Base-by-base conservation (phyloP, 1,140 invertebrate species). In the Trachymyrmex cornetzi region DNA sequence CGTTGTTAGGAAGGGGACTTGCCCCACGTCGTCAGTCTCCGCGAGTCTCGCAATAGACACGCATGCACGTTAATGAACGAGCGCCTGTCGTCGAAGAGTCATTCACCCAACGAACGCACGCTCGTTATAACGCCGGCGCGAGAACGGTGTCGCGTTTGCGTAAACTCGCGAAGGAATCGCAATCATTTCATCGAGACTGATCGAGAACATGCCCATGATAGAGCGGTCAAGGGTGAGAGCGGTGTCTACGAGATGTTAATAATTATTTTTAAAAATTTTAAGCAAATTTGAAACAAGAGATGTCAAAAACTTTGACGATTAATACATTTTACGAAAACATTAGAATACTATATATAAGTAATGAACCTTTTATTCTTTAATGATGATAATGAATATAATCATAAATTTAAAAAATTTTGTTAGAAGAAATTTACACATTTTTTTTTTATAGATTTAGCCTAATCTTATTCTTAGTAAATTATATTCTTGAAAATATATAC, bases 31-130 rank as follows among this genome's bases (percentile, higher is more conserved):
- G 89, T 88, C 80, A 81, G 72, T 59, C 59, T 63, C 85, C 50
- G 82, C 24, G 53, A 66, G 50, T 50, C 27, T 27, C 77, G n/a
- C 67, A 61, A 66, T 81, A 48, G 24, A 48, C 55, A 84, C 48
- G 24, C 19, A 64, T 61, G 80, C 24, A 66, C 59, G 81, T 66
- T 72, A 84, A 86, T 66, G 57, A 27, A 44, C 50, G 16, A 27
- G 66, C 50, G 81, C 69, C 24, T 72, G 55, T 90, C 85, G 67
- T 77, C 66, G 57, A 77, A 59, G 77, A 92, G 92, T 93, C 92
- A 92, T 92, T 93, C 90, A 92, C 90, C 92, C 89, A 89, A 72
- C 64, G 30, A 44, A 81, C 50, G 55, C 50, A 12, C 48, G 48
- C 34, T 85, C 24, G 38, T 85, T 57, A 55, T 27, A 50, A 81